phyloP scores from a whole-genome alignment of 2,888 invertebrate genomes.

The Uloborus plumipes region DNA sequence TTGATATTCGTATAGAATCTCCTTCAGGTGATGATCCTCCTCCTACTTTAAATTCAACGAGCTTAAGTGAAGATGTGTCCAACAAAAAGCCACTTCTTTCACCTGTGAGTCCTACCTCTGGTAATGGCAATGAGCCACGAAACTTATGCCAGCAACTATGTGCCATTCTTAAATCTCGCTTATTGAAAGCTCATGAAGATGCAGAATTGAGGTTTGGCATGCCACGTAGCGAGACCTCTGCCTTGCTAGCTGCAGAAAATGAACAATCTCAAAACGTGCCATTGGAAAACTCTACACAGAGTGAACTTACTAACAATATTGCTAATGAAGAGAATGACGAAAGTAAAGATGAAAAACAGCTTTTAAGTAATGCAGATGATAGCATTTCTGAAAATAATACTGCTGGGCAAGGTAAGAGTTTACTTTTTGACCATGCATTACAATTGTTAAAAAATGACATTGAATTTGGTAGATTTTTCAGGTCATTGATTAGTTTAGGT shows the following conservation, averaged over 20 bases:
- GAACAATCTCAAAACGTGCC: slow-evolving; percentile 7
- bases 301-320: slow-evolving; percentile 1
- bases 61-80: slow-evolving; percentile 27
- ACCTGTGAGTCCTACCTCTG: slow-evolving; percentile 42
- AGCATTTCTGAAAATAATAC: slow-evolving; percentile 20
- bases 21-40: slow-evolving; percentile 21
- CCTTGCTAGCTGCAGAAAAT: slow-evolving; percentile 43
- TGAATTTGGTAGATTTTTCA: no score
- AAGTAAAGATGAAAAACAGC: slow-evolving; percentile 14
- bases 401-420: slow-evolving; percentile 51
- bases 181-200: slow-evolving; percentile 84
- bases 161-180: slow-evolving; percentile 82
- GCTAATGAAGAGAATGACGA: slow-evolving; percentile 4
- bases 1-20: slow-evolving; percentile 47
- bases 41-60: slow-evolving; percentile 5
- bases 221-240: slow-evolving; percentile 54
- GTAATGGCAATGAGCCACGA: slow-evolving; percentile 47
- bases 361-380: slow-evolving; percentile 3
- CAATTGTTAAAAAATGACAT: no score
- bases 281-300: not conserved
- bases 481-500: no score
- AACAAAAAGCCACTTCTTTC: slow-evolving; percentile 28
- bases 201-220: slow-evolving; percentile 74
- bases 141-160: slow-evolving; percentile 75
- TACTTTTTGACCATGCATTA: not conserved